A percentile compares a stretch with the other conserved stretches of the same genome.
phyloP scores from a whole-genome alignment of 2,797 vertebrate genomes.

The Ctenochaetus hawaiiensis region DNA sequence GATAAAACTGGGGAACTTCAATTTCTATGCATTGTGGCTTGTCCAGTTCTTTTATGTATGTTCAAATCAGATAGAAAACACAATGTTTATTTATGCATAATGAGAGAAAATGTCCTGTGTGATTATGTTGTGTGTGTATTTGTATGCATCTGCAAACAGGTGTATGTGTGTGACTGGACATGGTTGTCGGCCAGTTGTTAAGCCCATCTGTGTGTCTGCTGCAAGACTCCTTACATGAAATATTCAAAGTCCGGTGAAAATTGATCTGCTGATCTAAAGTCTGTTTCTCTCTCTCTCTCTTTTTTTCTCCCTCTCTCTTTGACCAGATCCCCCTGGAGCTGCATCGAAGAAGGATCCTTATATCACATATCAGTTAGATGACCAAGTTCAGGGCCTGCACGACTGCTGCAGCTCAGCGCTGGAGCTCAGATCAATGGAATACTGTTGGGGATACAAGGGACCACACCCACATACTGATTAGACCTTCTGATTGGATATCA shows the following conservation, averaged over 20 bases:
- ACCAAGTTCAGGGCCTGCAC: conserved; percentile 77
- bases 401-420: conserved; percentile 52
- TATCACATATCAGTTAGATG: conserved; percentile 79
- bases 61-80: conserved; percentile 17
- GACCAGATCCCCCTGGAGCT: conserved; percentile 68
- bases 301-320: conserved; percentile 79
- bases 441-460: conserved; percentile 61
- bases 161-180: conserved; percentile 64
- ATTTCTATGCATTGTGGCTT: not conserved
- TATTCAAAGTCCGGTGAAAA: conserved; percentile 89
- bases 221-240: conserved; percentile 83
- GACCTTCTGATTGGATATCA: conserved; percentile 71
- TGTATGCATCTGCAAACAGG: conserved; percentile 5
- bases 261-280: conserved; percentile 89
- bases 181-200: conserved; percentile 72
- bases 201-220: conserved; percentile 77
- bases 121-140: conserved; percentile 13
- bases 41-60: not conserved
- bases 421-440: conserved; percentile 70
- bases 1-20: not conserved
- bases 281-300: conserved; percentile 72
- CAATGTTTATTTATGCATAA: not conserved
- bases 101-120: not conserved
- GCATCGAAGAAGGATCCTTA: conserved; percentile 69
- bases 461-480: conserved; percentile 69